Conservation (phyloP, 2,113 vertebrate genomes). For the Mustelus asterias region DNA sequence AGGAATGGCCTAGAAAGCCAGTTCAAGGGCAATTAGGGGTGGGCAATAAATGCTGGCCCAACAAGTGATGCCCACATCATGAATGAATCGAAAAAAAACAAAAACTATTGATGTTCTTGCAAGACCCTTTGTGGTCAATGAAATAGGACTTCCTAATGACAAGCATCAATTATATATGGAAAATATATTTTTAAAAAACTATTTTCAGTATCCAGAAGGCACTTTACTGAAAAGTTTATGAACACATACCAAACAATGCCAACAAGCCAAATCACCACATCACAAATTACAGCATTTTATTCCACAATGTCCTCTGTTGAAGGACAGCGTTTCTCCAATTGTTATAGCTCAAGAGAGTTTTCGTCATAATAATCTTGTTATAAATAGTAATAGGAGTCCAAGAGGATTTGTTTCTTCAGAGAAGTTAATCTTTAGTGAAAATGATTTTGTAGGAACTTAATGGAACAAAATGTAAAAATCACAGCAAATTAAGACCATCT, state of each 20-base stretch:
- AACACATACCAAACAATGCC: background rate
- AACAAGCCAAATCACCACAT: background rate
- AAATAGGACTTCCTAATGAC: background rate
- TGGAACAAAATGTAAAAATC: background rate
- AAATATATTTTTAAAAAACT: background rate
- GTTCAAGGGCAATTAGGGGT: no score
- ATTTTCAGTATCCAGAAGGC: background rate
- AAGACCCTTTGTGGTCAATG: background rate
- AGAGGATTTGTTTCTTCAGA: constrained; percentile 15
- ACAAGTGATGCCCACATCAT: no score
- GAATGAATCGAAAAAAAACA: no score
- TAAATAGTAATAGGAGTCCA: background rate
- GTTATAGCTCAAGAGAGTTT: background rate
- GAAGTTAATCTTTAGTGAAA: background rate
- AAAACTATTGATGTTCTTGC: background rate
- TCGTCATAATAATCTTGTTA: background rate
- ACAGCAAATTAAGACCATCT: background rate
- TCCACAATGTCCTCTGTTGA: background rate
- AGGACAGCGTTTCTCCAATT: background rate
- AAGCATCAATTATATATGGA: background rate
- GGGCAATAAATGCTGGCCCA: no score
- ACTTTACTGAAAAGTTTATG: background rate
- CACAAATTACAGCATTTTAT: background rate
- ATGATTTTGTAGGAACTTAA: background rate
- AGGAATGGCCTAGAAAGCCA: no score